Evolutionary conservation across 2,797 vertebrate species (phyloP).

Genomic region (Muraenolepis orangiensis): DNA sequence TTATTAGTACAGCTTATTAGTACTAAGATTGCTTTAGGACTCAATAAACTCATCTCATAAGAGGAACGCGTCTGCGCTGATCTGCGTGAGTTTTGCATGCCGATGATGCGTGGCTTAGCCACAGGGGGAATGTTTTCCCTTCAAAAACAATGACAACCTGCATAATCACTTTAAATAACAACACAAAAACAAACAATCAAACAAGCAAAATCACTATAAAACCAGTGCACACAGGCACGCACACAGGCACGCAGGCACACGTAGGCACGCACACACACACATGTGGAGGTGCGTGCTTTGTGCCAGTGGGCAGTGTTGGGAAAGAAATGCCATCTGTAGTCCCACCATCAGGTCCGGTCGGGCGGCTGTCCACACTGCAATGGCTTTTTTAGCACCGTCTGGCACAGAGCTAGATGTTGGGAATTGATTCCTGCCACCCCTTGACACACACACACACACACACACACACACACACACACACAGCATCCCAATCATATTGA

Average conservation of each 20-base stretch:
- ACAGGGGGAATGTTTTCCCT: not conserved
- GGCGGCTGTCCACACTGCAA: slow-evolving; percentile 53
- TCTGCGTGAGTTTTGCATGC: slow-evolving; percentile 61
- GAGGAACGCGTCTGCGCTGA: slow-evolving; percentile 57
- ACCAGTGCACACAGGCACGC: slow-evolving; percentile 32
- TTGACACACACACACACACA: not conserved
- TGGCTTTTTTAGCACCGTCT: slow-evolving; percentile 55
- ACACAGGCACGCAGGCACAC: slow-evolving; percentile 23
- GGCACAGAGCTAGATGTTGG: slow-evolving; percentile 46
- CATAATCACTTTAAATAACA: not conserved
- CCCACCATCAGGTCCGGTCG: slow-evolving; percentile 46
- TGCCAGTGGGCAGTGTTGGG: slow-evolving; percentile 50
- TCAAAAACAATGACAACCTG: slow-evolving; percentile 10
- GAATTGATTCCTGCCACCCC: slow-evolving; percentile 36
- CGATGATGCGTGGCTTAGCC: slow-evolving; percentile 45
- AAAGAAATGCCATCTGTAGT: slow-evolving; percentile 59
- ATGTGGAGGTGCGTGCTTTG: slow-evolving; percentile 7
- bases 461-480: not conserved
- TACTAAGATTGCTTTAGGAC: slow-evolving; percentile 64
- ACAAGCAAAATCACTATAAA: not conserved
- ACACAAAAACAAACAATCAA: not conserved
- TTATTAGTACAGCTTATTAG: slow-evolving; percentile 69
- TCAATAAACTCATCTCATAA: slow-evolving; percentile 67
- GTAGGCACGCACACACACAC: not conserved
- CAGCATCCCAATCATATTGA: not conserved